Base-by-base conservation (phyloP, 2,113 vertebrate genomes). In the Hyla sarda region DNA sequence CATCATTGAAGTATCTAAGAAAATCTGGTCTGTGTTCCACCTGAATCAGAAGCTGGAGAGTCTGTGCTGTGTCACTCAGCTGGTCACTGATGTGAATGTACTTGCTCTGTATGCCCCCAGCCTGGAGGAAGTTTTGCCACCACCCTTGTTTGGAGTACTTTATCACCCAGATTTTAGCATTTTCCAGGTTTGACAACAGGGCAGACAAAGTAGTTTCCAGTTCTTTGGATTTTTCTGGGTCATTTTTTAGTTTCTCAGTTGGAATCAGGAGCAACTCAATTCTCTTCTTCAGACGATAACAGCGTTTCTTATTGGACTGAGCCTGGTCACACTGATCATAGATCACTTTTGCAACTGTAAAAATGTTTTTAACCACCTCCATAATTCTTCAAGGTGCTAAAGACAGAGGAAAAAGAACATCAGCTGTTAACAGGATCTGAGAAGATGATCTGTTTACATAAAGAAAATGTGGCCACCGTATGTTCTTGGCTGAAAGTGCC, bases 251-350 rank as follows among this genome's bases (percentile, higher is more conserved):
- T 17, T 82, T 65, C 52, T 48, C 67, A 58, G 97, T 91, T 0
- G 95, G 89, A 0, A 78, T 4, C 69, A 92, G 87, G 71, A 98
- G 92, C 23, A 91, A 74, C 1, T 67, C 67, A 37, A 97, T 91
- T 0, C 96, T 94, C 0, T 45, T 0, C 19, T 76, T 79, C 0
- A 98, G 90, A 28, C 95, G 96, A 1, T 0, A 48, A 85, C 94
- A 95, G 32, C 96, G 96, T 34, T 93, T 91, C 84, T 91, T 92
- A 75, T 97, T 98, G 88, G 92, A 92, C 74, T 96, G 93, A 58
- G 96, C 95, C 0, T 93, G 89, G 60, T 91, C 90, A 0, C 93
- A 93, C 3, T 94, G 92, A 0, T 13, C 0, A 2, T 96, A 90
- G 86, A 98, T 92, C 41, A n/a, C 1, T 5, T 89, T 77, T 23